Base-by-base conservation (phyloP, 2,888 invertebrate species). In the Caenorhabditis plicata region DNA sequence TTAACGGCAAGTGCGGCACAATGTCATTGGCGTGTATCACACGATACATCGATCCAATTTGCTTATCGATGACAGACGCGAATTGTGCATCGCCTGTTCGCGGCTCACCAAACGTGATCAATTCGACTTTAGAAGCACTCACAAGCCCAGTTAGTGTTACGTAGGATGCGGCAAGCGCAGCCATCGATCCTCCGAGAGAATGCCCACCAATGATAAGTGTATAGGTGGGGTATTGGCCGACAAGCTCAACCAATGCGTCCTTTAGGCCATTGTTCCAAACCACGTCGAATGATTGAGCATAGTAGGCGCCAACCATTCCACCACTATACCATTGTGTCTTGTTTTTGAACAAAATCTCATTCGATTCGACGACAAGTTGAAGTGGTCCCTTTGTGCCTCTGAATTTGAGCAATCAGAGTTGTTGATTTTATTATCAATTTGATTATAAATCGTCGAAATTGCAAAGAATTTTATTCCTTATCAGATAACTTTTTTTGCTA, bases 101-200 rank as follows among this genome's bases (percentile, higher is more conserved):
- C 4, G 75, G 75, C 39, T 75, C 68, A 2, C 74, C 75, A 48
- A 74, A 75, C 11, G 75, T 74, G 39, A 69, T 54, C 44, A 73
- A 42, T 29, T 54, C 48, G 23, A 74, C 39, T 19, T 57, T 52
- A 7, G 47, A 40, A 4, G 62, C 46, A 5, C 44, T 46, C 20
- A 52, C 53, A 9, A 64, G 45, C 4, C 47, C 40, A 25, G 52
- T 49, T 25, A 40, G 19, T n/a, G 65, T 56, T 23, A 74, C 33
- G 43, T 62, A 61, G 15, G 47, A 49, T 32, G 68, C 49, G 42
- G 69, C 67, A 23, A 74, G 45, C 11, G 71, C 56, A 4, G 74
- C 72, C 67, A 74, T 64, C 20, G 74, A 57, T 8, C 72, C 74
- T 3, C 74, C 74, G 11, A 73, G 53, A 13, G 67, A 69, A 47